Evolutionary conservation across 1,140 invertebrate species (phyloP).

Genomic region (Stegodyphus dumicola): DNA sequence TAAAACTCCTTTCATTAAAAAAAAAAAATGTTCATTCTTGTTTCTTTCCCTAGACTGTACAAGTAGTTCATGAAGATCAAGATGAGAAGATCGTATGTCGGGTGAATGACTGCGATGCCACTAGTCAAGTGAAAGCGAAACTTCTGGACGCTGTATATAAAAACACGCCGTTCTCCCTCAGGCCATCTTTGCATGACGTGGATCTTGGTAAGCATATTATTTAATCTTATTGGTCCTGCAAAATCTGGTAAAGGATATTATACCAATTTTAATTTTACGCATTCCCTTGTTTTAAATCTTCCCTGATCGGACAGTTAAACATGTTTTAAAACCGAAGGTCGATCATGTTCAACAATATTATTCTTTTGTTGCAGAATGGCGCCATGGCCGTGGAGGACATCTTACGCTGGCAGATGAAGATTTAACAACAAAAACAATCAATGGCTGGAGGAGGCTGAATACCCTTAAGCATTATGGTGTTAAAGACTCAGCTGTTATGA

Average conservation of each 20-base stretch:
- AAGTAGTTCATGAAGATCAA: slow-evolving; percentile 85
- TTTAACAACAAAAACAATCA: slow-evolving; percentile 87
- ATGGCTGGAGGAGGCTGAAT: slow-evolving; percentile 91
- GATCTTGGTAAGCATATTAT: slow-evolving; percentile 75
- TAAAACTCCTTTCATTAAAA: too few relatives aligned
- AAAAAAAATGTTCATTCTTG: background rate
- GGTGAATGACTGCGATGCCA: slow-evolving; percentile 98
- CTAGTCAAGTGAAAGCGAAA: slow-evolving; percentile 98
- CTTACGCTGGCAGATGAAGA: slow-evolving; percentile 94
- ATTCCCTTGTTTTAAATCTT: too few relatives aligned
- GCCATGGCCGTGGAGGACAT: slow-evolving; percentile 75
- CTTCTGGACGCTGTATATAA: slow-evolving; percentile 97
- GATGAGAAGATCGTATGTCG: slow-evolving; percentile 95
- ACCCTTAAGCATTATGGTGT: slow-evolving; percentile 93
- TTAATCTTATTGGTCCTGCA: background rate
- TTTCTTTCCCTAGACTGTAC: slow-evolving; percentile 54
- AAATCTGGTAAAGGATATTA: background rate
- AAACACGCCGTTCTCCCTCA: slow-evolving; percentile 90
- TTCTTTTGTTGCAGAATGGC: slow-evolving; percentile 66
- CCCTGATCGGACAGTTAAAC: too few relatives aligned
- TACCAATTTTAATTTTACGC: too few relatives aligned
- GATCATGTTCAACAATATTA: too few relatives aligned
- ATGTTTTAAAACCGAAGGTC: too few relatives aligned
- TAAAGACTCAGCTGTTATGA: slow-evolving; percentile 94
- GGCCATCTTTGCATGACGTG: slow-evolving; percentile 90